Conservation (phyloP, 2,797 vertebrate species). For the Hylomyscus alleni region DNA sequence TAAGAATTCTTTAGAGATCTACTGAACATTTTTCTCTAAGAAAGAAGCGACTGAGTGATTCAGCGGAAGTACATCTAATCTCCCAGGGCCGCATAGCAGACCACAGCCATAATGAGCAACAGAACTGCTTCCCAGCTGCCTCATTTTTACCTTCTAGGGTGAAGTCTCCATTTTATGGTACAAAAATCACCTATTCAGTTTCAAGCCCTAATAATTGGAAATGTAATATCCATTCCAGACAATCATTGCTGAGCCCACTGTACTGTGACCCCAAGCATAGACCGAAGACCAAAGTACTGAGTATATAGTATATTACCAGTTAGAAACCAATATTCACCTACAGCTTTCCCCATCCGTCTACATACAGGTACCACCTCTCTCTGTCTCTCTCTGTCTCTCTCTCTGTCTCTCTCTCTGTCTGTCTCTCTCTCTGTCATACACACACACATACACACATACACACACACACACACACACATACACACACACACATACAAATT, state of each 20-base stretch:
- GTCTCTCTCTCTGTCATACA: too few relatives aligned
- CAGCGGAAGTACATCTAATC: conserved; percentile 50
- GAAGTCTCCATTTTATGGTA: conserved; percentile 32
- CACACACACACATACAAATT: background rate
- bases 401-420: too few relatives aligned
- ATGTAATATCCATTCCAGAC: conserved; percentile 38
- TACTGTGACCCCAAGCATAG: background rate
- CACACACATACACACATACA: background rate
- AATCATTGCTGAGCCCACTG: background rate
- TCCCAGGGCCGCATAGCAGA: conserved; percentile 24
- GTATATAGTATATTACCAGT: conserved; percentile 5
- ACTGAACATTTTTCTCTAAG: conserved; percentile 64
- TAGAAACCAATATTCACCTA: background rate
- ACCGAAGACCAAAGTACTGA: conserved; percentile 22
- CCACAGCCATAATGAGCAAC: conserved; percentile 62
- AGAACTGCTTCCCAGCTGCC: conserved; percentile 27
- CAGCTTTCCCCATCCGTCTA: background rate
- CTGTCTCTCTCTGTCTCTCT: background rate
- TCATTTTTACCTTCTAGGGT: conserved; percentile 38
- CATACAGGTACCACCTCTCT: background rate
- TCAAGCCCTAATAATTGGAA: conserved; percentile 52
- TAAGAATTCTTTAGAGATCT: conserved; percentile 70
- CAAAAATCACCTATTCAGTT: conserved; percentile 65
- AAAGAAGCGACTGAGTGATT: conserved; percentile 53
- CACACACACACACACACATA: background rate